Evolutionary conservation across 2,797 vertebrate species (phyloP).

Genomic region (Leptatherina wallacei): DNA sequence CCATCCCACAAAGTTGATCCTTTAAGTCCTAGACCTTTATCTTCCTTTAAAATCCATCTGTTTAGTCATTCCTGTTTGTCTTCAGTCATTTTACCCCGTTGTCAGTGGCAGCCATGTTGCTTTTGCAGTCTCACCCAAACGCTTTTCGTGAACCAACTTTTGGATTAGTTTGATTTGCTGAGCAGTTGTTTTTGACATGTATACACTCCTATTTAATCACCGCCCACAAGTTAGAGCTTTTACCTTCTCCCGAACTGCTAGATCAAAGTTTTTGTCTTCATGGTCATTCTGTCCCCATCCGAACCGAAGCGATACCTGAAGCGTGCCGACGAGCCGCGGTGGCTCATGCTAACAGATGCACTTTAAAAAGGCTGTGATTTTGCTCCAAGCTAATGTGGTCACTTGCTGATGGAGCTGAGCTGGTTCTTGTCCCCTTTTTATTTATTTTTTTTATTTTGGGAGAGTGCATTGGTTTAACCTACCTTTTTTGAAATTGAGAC

Average conservation of each 20-base stretch:
- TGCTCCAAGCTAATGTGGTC: constrained; percentile 31
- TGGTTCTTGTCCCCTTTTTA: constrained; percentile 53
- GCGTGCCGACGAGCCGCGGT: constrained; percentile 55
- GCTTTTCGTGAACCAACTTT: constrained; percentile 8
- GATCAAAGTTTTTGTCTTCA: background rate
- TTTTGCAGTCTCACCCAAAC: background rate
- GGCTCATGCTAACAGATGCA: constrained; percentile 32
- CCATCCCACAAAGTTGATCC: background rate
- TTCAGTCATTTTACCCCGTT: background rate
- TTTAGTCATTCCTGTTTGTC: constrained; percentile 47
- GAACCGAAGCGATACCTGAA: constrained; percentile 57
- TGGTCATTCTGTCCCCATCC: background rate
- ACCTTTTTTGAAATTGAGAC: constrained; percentile 12
- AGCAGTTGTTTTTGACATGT: background rate
- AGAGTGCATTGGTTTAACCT: constrained; percentile 23
- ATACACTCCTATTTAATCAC: background rate
- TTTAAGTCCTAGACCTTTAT: constrained; percentile 9
- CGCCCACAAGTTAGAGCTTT: background rate
- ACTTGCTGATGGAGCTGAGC: constrained; percentile 26
- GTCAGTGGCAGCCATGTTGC: constrained; percentile 4
- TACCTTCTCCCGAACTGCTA: background rate
- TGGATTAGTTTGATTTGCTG: background rate
- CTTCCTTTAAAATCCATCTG: constrained; percentile 1
- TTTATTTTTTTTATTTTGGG: constrained; percentile 4
- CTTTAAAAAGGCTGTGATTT: constrained; percentile 61